phyloP scores from a whole-genome alignment of 2,113 vertebrate species.

The Melanotaenia duboulayi region DNA sequence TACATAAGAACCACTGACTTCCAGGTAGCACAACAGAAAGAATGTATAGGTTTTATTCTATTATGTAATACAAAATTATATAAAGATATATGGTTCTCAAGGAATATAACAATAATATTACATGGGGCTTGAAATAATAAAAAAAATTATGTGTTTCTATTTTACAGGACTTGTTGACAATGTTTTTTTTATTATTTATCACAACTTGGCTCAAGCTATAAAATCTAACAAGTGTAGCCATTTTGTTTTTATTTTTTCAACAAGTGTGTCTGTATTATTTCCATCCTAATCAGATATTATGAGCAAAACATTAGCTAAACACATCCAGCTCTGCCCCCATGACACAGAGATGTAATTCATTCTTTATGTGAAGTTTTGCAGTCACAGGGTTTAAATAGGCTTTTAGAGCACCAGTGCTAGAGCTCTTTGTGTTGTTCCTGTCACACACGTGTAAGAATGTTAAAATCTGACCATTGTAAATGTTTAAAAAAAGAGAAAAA shows the following conservation, averaged over 20 bases:
- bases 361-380: constrained; percentile 6
- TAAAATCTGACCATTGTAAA: constrained; percentile 36
- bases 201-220: constrained; percentile 12
- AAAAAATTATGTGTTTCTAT: not conserved
- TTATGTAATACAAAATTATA: not conserved
- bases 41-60: constrained; percentile 4
- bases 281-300: constrained; percentile 6
- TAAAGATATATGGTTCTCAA: constrained; percentile 2
- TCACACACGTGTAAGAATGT: constrained; percentile 38
- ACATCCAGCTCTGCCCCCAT: not conserved
- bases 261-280: not conserved
- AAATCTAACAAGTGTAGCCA: constrained; percentile 10
- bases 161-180: not conserved
- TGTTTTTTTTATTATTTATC: not conserved
- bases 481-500: constrained; percentile 25
- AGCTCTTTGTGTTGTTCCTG: constrained; percentile 59
- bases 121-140: constrained; percentile 1
- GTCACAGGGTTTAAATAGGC: not conserved
- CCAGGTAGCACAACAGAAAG: not conserved
- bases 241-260: not conserved
- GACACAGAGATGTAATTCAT: constrained; percentile 10
- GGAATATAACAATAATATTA: constrained; percentile 5
- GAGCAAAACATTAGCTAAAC: not conserved
- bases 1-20: constrained; percentile 1
- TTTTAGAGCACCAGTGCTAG: constrained; percentile 45